Evolutionary conservation across 2,113 vertebrate genomes (phyloP), one percentile per base, ranked within the genome.

Genomic region (Periophthalmus modestus): DNA sequence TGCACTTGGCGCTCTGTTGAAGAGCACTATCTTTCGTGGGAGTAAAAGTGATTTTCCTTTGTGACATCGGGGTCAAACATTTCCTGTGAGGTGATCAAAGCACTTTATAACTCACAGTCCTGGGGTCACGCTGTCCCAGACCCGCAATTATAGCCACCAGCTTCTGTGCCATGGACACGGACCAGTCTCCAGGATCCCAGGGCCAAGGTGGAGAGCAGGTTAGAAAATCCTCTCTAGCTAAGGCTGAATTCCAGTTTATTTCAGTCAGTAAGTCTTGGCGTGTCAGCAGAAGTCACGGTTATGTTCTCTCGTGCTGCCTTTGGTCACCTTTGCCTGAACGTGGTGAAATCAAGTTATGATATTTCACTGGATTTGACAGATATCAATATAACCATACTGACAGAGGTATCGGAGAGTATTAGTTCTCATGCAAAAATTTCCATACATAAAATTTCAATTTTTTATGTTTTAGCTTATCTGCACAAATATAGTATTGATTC

Each of bases 271-370:
- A 34, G 71, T 55, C 74, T 47, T 58, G 14, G 68, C 9, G 33
- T 90, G 87, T 91, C 88, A 86, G 85, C 87, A 90, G 91, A 91
- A 87, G 89, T 87, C 91, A 87, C 75, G 52, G 66, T 82, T 59
- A 81, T 54, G 52, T 75, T 82, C 84, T 78, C 75, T 23, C 71
- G 58, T 69, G 36, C 73, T 33, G 48, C 71, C 54, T 36, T 73
- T 71, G 78, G 75, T 68, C 67, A 34, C 77, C 66, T 62, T 62
- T 55, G 5, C 83, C 57, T 21, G 7, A 18, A 10, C 62, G 76
- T 70, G 33, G 58, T 15, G 39, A 57, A 33, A 28, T 52, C 70
- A 57, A 19, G 54, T 58, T 34, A 71, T 85, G 82, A 88, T 82
- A 85, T 84, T 87, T 62, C 83, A 39, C 16, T 3, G 71, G 70